phyloP scores from a whole-genome alignment of 2,888 invertebrate species.

The Cynaeus angustus region DNA sequence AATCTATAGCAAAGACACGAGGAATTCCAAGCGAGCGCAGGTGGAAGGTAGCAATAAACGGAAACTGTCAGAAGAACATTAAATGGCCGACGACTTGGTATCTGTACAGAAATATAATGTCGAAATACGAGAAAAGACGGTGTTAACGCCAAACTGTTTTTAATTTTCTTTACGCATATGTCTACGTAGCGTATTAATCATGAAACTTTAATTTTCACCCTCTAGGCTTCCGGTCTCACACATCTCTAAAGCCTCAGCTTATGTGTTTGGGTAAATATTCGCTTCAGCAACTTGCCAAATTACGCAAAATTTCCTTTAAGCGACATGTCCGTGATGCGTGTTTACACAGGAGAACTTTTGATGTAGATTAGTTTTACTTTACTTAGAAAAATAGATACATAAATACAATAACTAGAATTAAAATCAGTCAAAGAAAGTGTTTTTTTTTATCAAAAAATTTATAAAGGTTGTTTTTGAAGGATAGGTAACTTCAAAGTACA shows the following conservation, averaged over 20 bases:
- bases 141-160: background rate
- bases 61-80: conserved; percentile 38
- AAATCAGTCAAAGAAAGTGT: too few species aligned
- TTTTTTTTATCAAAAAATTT: too few species aligned
- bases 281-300: conserved; percentile 2
- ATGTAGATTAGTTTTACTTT: too few species aligned
- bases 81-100: background rate
- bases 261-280: conserved; percentile 3
- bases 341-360: background rate
- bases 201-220: conserved; percentile 12
- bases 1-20: conserved; percentile 11
- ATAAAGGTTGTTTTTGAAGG: too few species aligned
- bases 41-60: conserved; percentile 38
- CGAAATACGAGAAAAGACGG: too few species aligned
- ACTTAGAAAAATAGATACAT: too few species aligned
- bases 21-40: conserved; percentile 14
- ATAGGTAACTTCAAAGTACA: too few species aligned
- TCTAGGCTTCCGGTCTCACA: background rate
- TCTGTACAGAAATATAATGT: background rate
- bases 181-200: background rate
- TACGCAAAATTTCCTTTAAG: conserved; percentile 7
- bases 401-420: too few species aligned
- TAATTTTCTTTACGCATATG: background rate
- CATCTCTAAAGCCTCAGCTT: conserved; percentile 7
- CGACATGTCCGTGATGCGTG: background rate